These are phyloP conservation scores for Hecatera dysodea DNA, from an alignment of 2,888 invertebrate species.

Conservation along the genomic window DNA sequence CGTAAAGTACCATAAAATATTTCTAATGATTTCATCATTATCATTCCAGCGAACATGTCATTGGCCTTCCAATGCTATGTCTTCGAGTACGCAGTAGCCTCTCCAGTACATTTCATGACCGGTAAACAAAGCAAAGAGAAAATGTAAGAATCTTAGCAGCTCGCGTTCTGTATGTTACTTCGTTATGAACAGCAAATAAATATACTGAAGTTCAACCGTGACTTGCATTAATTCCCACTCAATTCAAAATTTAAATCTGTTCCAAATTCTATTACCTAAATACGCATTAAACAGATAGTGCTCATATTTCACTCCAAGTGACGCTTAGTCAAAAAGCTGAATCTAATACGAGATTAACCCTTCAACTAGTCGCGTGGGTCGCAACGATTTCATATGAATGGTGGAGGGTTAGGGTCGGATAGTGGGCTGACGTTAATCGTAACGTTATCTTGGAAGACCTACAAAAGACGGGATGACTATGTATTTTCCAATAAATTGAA, in stretches of 20 bases:
- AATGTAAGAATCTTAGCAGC: too few relatives aligned
- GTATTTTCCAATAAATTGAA: slow-evolving; percentile 74
- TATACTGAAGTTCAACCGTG: too few relatives aligned
- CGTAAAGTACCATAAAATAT: too few relatives aligned
- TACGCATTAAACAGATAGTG: slow-evolving; percentile 43
- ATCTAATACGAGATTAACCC: slow-evolving; percentile 72
- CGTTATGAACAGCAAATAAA: not conserved
- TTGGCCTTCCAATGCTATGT: too few relatives aligned
- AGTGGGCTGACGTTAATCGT: slow-evolving; percentile 66
- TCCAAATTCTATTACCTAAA: slow-evolving; percentile 50
- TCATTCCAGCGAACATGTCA: too few relatives aligned
- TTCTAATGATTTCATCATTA: too few relatives aligned
- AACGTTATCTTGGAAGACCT: slow-evolving; percentile 60
- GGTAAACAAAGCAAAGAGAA: too few relatives aligned
- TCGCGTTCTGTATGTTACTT: too few relatives aligned
- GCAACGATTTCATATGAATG: slow-evolving; percentile 72
- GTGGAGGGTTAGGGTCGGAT: slow-evolving; percentile 62
- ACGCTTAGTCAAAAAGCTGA: slow-evolving; percentile 70
- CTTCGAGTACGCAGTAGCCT: too few relatives aligned
- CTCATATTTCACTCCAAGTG: slow-evolving; percentile 63
- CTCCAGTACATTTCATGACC: too few relatives aligned
- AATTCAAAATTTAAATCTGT: slow-evolving; percentile 14
- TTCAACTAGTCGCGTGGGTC: slow-evolving; percentile 69
- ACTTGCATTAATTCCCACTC: not conserved
- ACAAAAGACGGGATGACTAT: slow-evolving; percentile 72